Percentiles rank a stretch among this genome's conserved stretches.
Conservation (phyloP, 2,113 vertebrate species). For the Gymnobelideus leadbeateri region DNA sequence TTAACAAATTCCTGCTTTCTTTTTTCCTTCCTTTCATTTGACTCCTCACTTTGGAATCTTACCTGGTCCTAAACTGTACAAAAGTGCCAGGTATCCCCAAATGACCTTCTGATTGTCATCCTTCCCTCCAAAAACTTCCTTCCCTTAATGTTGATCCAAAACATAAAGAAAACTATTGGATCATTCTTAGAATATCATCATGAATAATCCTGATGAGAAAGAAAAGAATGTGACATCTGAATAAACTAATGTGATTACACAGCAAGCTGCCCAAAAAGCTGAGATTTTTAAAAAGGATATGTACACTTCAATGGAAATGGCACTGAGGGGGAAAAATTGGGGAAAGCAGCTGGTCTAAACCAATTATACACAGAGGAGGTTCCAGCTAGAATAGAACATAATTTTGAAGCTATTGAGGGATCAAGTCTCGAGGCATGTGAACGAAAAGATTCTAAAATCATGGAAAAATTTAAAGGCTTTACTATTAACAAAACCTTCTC, state of each 20-base stretch:
- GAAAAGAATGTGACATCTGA: not conserved
- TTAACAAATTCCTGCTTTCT: not conserved
- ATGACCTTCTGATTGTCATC: not conserved
- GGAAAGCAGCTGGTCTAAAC: not conserved
- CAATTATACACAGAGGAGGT: not conserved
- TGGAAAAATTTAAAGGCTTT: not conserved
- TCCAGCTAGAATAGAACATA: not conserved
- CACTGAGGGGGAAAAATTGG: not conserved
- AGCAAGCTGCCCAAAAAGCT: not conserved
- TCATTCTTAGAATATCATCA: not conserved
- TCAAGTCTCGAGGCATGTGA: not conserved
- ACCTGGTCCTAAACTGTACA: not conserved
- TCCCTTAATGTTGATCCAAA: not conserved
- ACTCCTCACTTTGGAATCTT: not conserved
- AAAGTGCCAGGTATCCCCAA: not conserved
- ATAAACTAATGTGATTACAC: not conserved
- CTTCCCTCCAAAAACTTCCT: not conserved
- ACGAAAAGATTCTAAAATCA: not conserved
- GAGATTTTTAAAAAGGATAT: not conserved
- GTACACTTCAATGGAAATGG: not conserved
- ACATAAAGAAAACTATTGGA: not conserved
- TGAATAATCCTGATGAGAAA: slow-evolving; percentile 10
- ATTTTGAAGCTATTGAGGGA: slow-evolving; percentile 1
- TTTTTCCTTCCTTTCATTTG: not conserved
- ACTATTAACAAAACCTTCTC: not conserved